Conservation (phyloP, 2,113 vertebrate genomes). For the Pithys albifrons region DNA sequence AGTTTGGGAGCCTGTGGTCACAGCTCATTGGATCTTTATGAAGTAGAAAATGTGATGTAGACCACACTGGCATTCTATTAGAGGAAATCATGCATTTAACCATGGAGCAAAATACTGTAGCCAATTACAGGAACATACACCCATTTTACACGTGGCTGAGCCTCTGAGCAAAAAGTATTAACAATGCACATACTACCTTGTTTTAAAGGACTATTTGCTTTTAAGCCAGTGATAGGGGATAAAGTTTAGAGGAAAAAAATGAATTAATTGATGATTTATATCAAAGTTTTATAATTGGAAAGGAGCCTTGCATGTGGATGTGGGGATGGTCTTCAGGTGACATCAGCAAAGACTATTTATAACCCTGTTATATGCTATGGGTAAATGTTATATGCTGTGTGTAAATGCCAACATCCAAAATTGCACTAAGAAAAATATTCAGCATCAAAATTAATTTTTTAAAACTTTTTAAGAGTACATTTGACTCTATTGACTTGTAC, state of each 20-base stretch:
- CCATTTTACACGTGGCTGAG: slow-evolving; percentile 73
- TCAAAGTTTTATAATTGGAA: slow-evolving; percentile 33
- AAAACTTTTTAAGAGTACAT: neutral
- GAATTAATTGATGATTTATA: slow-evolving; percentile 3
- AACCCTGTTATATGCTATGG: neutral
- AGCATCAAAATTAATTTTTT: neutral
- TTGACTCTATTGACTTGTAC: neutral
- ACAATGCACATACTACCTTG: slow-evolving; percentile 38
- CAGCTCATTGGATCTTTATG: slow-evolving; percentile 81
- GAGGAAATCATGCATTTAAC: slow-evolving; percentile 77
- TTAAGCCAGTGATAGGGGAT: neutral
- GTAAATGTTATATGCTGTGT: neutral
- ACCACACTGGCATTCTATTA: slow-evolving; percentile 76
- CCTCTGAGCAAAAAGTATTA: slow-evolving; percentile 66
- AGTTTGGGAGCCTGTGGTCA: slow-evolving; percentile 75
- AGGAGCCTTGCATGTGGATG: neutral
- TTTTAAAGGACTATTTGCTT: slow-evolving; percentile 71
- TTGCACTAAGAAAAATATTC: neutral
- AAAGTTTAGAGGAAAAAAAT: slow-evolving; percentile 51
- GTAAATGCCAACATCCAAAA: neutral
- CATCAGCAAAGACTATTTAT: neutral
- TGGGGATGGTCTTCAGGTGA: neutral
- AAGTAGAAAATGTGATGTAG: slow-evolving; percentile 79
- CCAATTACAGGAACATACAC: slow-evolving; percentile 73
- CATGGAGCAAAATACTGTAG: slow-evolving; percentile 75